phyloP scores from a whole-genome alignment of 2,888 invertebrate genomes.

The Dione vanillae region DNA sequence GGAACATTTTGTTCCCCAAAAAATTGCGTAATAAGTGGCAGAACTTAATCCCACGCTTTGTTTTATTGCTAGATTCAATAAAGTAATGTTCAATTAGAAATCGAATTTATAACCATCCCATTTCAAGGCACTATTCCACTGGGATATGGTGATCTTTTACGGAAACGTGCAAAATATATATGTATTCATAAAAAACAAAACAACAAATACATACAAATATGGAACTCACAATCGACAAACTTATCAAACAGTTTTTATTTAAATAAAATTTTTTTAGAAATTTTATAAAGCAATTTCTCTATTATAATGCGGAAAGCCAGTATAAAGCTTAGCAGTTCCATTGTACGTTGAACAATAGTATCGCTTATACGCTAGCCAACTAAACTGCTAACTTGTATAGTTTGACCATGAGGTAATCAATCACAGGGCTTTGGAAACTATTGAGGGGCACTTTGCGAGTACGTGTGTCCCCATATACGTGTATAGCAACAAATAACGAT shows the following conservation, averaged over 20 bases:
- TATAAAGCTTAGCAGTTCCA: conserved; percentile 19
- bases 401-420: conserved; percentile 38
- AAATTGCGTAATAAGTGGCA: too few species aligned
- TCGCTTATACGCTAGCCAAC: conserved; percentile 27
- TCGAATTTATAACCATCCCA: too few species aligned
- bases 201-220: neutral
- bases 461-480: conserved; percentile 17
- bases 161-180: too few species aligned
- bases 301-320: neutral
- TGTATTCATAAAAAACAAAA: too few species aligned
- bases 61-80: too few species aligned
- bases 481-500: conserved; percentile 1
- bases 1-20: too few species aligned
- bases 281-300: neutral
- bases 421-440: conserved; percentile 34
- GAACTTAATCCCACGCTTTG: too few species aligned
- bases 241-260: neutral
- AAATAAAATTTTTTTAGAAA: neutral
- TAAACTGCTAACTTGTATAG: conserved; percentile 36
- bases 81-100: too few species aligned
- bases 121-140: too few species aligned
- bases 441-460: conserved; percentile 25
- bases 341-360: conserved; percentile 36
- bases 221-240: neutral
- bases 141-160: too few species aligned